Percentiles rank a stretch among this genome's conserved stretches.
phyloP scores from a whole-genome alignment of 1,140 invertebrate species.

The Bombyx mori region ASM3026992v2 NC_085113.1:6877501-6878000 shows the following conservation, averaged over 20 bases:
- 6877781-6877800: background rate
- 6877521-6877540: constrained; percentile 22
- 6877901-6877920: too few species aligned
- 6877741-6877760: constrained; percentile 13
- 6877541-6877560: constrained; percentile 25
- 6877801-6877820: background rate
- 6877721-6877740: constrained; percentile 57
- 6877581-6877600: background rate
- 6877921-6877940: too few species aligned
- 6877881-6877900: too few species aligned
- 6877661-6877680: constrained; percentile 58
- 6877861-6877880: too few species aligned
- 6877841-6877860: too few species aligned
- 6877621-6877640: constrained; percentile 37
- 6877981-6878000: too few species aligned
- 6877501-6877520: constrained; percentile 30
- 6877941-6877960: too few species aligned
- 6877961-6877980: too few species aligned
- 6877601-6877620: constrained; percentile 23
- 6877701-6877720: constrained; percentile 52
- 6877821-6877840: background rate
- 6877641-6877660: constrained; percentile 50
- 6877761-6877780: constrained; percentile 8
- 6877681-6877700: constrained; percentile 59
- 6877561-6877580: constrained; percentile 6